Conservation (phyloP, 2,888 invertebrate genomes). For the Oscheius onirici region DNA sequence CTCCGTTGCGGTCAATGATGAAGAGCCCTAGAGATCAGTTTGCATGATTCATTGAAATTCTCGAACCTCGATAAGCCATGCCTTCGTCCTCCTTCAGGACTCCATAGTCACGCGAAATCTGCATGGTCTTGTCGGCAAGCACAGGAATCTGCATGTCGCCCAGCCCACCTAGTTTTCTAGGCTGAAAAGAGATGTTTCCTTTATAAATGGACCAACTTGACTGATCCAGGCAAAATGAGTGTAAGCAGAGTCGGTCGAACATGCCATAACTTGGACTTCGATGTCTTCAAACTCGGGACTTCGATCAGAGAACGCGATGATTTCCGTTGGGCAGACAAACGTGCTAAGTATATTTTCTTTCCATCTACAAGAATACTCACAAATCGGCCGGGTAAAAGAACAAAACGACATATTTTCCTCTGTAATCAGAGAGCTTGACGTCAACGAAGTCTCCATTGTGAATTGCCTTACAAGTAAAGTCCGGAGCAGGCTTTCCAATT, state of each 20-base stretch:
- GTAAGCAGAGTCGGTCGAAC: conserved; percentile 95
- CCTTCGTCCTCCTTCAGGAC: conserved; percentile 90
- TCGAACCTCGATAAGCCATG: conserved; percentile 80
- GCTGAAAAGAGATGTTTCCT: conserved; percentile 65
- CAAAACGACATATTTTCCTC: conserved; percentile 69
- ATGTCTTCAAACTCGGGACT: conserved; percentile 78
- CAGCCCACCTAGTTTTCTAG: conserved; percentile 88
- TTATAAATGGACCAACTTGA: conserved; percentile 23
- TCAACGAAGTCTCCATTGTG: conserved; percentile 68
- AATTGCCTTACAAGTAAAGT: conserved; percentile 65
- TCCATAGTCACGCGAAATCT: conserved; percentile 87
- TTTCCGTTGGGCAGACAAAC: conserved; percentile 83
- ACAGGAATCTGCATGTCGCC: conserved; percentile 94
- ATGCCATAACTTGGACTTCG: conserved; percentile 75
- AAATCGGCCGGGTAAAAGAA: conserved; percentile 71
- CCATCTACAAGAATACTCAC: background rate
- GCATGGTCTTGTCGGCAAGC: conserved; percentile 88
- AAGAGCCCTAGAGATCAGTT: conserved; percentile 77
- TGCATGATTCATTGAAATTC: background rate
- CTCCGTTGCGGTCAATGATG: conserved; percentile 88
- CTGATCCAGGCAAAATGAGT: conserved; percentile 89
- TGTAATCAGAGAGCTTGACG: conserved; percentile 63
- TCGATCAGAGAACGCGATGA: conserved; percentile 94
- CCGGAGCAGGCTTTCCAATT: conserved; percentile 69
- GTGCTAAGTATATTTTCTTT: conserved; percentile 73